Evolutionary conservation across 2,113 vertebrate genomes (phyloP).

Genomic region (Machaerirhynchus nigripectus): DNA sequence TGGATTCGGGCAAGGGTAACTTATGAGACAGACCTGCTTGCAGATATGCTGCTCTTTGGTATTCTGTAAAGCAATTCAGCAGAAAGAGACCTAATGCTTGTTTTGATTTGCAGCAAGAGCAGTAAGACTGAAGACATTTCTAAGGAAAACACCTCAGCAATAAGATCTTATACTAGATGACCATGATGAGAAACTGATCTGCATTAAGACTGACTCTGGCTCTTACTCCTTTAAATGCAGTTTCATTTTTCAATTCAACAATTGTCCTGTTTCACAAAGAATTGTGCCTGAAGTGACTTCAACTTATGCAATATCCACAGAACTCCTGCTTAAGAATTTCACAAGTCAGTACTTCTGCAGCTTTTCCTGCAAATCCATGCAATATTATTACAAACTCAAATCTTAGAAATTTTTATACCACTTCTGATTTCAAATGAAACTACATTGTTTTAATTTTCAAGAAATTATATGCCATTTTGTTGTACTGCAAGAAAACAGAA

Average conservation of each 20-base stretch:
- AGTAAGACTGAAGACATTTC: background rate
- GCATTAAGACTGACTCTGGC: background rate
- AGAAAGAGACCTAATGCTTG: background rate
- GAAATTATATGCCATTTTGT: background rate
- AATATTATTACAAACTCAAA: background rate
- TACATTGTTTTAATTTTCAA: background rate
- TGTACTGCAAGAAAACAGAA: background rate
- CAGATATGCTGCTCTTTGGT: background rate
- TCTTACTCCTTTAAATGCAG: background rate
- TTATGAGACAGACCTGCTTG: background rate
- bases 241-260: background rate
- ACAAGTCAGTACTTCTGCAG: background rate
- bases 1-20: background rate
- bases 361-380: background rate
- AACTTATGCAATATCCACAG: background rate
- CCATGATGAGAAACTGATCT: background rate
- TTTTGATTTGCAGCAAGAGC: conserved; percentile 8
- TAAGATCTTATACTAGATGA: background rate
- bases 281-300: background rate
- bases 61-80: background rate
- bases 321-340: background rate
- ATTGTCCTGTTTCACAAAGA: background rate
- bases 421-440: background rate
- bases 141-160: background rate
- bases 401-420: background rate